These are phyloP conservation scores for Ormyrus thymus DNA, from an alignment of 2,888 invertebrate genomes.

Conservation along the genomic window DNA sequence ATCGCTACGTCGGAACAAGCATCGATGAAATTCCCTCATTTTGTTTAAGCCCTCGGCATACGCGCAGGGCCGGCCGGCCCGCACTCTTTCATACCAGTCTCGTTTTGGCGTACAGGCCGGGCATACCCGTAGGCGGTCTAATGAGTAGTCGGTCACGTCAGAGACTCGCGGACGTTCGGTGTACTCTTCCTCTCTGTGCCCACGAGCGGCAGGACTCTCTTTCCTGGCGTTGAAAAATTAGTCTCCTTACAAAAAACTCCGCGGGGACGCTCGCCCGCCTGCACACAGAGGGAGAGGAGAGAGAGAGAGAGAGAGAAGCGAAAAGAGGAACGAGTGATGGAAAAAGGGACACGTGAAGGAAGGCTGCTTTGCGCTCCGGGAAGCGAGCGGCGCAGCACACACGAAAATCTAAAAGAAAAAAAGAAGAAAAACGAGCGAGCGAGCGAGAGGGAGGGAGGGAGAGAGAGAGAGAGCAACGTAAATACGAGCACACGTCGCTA, in stretches of 20 bases:
- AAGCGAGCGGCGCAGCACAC: neutral
- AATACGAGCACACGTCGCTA: constrained; percentile 72
- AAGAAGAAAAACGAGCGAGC: constrained; percentile 33
- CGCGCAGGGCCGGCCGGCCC: neutral
- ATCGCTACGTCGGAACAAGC: constrained; percentile 42
- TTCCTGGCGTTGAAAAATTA: constrained; percentile 64
- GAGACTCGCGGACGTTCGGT: neutral
- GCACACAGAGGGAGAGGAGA: constrained; percentile 38
- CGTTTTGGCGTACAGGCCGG: constrained; percentile 41
- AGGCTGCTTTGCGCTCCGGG: constrained; percentile 60
- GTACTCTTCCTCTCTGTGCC: neutral
- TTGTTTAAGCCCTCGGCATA: constrained; percentile 8
- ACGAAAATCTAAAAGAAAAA: constrained; percentile 47
- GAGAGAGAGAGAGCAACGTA: constrained; percentile 65
- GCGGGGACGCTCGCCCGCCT: constrained; percentile 46
- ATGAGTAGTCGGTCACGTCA: constrained; percentile 44
- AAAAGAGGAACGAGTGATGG: constrained; percentile 51
- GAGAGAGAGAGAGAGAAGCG: constrained; percentile 44
- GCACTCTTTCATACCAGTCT: constrained; percentile 10
- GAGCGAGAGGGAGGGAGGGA: constrained; percentile 35
- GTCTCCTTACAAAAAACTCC: constrained; percentile 67
- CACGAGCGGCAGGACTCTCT: constrained; percentile 16
- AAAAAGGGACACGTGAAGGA: constrained; percentile 58
- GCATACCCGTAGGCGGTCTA: constrained; percentile 28
- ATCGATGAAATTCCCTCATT: constrained; percentile 34